Evolutionary conservation across 1,140 invertebrate genomes (phyloP).

Genomic region (Caenorhabditis latens): DNA sequence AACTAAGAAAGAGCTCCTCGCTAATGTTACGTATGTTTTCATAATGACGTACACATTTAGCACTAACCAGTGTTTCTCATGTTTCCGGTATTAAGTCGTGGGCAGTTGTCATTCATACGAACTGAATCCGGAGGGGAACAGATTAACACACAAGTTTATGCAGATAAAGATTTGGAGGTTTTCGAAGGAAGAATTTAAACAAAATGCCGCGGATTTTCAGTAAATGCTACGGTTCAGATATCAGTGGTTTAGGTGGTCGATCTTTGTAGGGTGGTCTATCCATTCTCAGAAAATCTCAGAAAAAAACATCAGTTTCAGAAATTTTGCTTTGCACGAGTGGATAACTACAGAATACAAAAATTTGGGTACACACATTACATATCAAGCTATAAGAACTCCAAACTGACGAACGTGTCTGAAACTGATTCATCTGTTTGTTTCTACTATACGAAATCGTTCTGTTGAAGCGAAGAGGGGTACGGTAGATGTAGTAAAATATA

Average conservation of each 20-base stretch:
- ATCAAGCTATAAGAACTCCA: too few relatives aligned
- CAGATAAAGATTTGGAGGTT: neutral
- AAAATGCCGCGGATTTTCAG: neutral
- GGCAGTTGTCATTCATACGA: constrained; percentile 5
- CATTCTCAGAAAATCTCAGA: too few relatives aligned
- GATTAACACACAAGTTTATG: neutral
- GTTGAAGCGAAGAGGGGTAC: neutral
- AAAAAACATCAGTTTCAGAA: too few relatives aligned
- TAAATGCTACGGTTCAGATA: neutral
- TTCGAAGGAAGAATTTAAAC: neutral
- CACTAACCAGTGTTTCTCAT: constrained; percentile 3
- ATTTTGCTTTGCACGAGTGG: too few relatives aligned
- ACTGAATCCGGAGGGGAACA: constrained; percentile 2
- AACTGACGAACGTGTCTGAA: too few relatives aligned
- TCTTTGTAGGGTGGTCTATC: neutral
- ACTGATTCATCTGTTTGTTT: neutral
- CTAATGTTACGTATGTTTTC: constrained; percentile 12
- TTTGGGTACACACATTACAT: too few relatives aligned
- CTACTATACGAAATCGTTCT: neutral
- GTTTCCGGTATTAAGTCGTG: constrained; percentile 30
- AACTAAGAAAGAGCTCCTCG: constrained; percentile 21
- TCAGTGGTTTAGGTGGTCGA: neutral
- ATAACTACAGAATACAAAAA: too few relatives aligned
- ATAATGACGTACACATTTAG: constrained; percentile 29
- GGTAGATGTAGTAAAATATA: neutral